Evolutionary conservation across 2,113 vertebrate genomes (phyloP), one percentile per base, ranked within the genome.

Genomic region (Corythoichthys intestinalis): DNA sequence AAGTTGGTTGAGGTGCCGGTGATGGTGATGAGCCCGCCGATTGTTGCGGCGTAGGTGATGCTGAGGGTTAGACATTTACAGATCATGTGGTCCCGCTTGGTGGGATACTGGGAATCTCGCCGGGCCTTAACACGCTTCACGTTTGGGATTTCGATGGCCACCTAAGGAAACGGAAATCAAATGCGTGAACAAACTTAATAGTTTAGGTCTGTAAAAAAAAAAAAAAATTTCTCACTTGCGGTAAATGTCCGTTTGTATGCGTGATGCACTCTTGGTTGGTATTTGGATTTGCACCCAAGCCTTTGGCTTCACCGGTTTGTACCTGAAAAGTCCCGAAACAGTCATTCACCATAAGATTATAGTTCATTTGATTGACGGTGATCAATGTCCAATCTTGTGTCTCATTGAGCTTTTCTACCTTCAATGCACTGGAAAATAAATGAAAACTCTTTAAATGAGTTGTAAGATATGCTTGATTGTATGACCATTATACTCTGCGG

Each of bases 1-100:
- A 98, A 95, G 88, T 95, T 99, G 85, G 96, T 98, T 17, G 97
- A 99, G 0, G 97, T 99, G 50, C 97, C 96, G 0, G 97, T 98
- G 90, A 98, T 96, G 84, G 97, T 98, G 87, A 94, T 98, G 72
- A 99, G 93, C 6, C 97, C 97, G 1, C 97, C 96, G 0, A 98
- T 98, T 66, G 96, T 98, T 0, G 97, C 96, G 0, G 97, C 96
- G 0, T 99, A 98, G 1, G 96, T 96, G 77, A 98, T 95, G 87
- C 96, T 97, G 75, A 99, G 91, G 0, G 97, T 94, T 53, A 99
- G 93, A 74, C 96, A 98, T 83, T 98, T 99, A 76, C 97, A 98
- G 85, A 99, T 91, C 96, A 98, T 94, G 66, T 96, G 95, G 77
- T 99, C 97, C 0, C 93, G 93, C 71, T 94, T 95, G 81, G 90